Evolutionary conservation across 2,797 vertebrate genomes (phyloP).

Genomic region (Merluccius polli): DNA sequence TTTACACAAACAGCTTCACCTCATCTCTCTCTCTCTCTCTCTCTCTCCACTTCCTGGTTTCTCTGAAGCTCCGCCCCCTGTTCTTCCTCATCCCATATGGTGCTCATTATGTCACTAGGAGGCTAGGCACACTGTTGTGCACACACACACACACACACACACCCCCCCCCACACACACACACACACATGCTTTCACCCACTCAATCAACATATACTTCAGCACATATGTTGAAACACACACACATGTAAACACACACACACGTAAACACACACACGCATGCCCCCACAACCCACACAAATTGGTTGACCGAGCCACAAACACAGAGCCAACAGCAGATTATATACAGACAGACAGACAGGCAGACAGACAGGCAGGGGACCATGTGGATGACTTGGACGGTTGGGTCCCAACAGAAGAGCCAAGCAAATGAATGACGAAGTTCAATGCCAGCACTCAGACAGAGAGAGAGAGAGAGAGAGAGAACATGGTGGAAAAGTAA

Average conservation of each 20-base stretch:
- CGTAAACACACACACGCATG: background rate
- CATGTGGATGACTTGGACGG: no score
- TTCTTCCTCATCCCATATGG: constrained; percentile 13
- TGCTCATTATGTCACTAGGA: constrained; percentile 29
- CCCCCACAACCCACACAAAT: no score
- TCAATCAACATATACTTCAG: no score
- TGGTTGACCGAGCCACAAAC: no score
- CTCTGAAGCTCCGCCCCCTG: background rate
- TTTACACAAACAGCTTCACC: background rate
- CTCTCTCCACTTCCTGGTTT: background rate
- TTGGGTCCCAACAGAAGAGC: no score
- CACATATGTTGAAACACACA: background rate
- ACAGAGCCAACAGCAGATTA: no score
- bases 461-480: constrained; percentile 19
- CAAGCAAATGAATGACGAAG: no score
- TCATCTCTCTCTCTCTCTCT: background rate
- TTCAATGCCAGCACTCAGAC: no score
- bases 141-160: constrained; percentile 3
- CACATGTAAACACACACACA: constrained; percentile 1
- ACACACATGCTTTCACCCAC: no score
- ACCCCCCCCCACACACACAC: constrained; percentile 1
- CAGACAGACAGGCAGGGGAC: no score
- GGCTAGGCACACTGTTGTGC: background rate
- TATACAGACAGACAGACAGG: no score
- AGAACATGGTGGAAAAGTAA: no score